A percentile compares a stretch with the other conserved stretches of the same genome.
Evolutionary conservation across 2,888 invertebrate species (phyloP).

Genomic region (Odontothrips loti): DNA sequence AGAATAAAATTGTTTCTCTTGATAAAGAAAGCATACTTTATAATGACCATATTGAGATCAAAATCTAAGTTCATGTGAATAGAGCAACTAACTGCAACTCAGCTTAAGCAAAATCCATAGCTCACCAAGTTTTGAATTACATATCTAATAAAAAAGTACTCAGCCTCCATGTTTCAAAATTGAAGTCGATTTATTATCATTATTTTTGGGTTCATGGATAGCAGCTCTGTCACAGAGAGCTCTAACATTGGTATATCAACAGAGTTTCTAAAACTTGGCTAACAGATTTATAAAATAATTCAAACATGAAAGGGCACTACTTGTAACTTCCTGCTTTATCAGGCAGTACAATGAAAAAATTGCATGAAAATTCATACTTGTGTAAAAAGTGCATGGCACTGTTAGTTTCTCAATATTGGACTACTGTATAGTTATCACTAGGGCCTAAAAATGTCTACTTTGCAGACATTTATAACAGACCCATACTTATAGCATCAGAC

Average conservation of each 20-base stretch:
- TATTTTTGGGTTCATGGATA: background rate
- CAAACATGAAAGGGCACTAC: slow-evolving; percentile 19
- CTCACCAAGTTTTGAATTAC: slow-evolving; percentile 11
- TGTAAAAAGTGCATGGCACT: slow-evolving; percentile 24
- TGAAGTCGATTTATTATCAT: background rate
- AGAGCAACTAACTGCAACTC: background rate
- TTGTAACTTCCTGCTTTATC: background rate
- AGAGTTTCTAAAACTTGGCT: slow-evolving; percentile 11
- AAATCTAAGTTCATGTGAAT: background rate
- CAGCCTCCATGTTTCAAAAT: slow-evolving; percentile 10
- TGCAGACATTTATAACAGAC: background rate
- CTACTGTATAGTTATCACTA: background rate
- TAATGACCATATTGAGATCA: slow-evolving; percentile 14
- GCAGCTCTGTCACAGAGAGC: slow-evolving; percentile 8
- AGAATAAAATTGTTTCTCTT: slow-evolving; percentile 1
- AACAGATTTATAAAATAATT: slow-evolving; percentile 10
- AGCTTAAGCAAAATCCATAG: background rate
- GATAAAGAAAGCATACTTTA: background rate
- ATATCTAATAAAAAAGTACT: slow-evolving; percentile 16
- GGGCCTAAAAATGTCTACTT: background rate
- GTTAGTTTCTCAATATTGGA: slow-evolving; percentile 5
- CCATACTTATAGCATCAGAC: background rate
- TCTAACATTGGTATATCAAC: background rate
- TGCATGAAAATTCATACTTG: background rate
- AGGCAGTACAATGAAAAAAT: slow-evolving; percentile 6